Percentiles rank a stretch among this genome's conserved stretches.
Evolutionary conservation across 2,113 vertebrate genomes (phyloP).

Genomic region (Notothenia rossii): DNA sequence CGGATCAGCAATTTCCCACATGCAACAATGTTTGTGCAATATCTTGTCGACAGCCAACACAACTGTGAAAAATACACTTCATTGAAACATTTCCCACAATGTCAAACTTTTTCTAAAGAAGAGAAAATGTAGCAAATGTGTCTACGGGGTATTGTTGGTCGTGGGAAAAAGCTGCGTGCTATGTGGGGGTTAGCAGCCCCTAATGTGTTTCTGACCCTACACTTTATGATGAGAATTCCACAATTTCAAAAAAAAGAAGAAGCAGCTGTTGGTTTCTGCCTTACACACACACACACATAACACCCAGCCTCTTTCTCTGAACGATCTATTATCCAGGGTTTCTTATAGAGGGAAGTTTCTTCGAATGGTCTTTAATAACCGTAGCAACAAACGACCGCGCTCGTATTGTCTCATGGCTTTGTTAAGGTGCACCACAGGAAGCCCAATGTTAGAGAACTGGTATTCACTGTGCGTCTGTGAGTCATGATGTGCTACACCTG

Average conservation of each 20-base stretch:
- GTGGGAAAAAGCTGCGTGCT: constrained; percentile 54
- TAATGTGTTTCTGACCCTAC: constrained; percentile 27
- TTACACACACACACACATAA: constrained; percentile 7
- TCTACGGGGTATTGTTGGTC: constrained; percentile 37
- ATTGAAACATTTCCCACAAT: constrained; percentile 20
- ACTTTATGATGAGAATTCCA: constrained; percentile 56
- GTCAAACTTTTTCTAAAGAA: background rate
- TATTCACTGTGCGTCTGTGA: constrained; percentile 56
- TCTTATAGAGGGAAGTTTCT: constrained; percentile 37
- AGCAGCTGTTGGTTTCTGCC: constrained; percentile 52
- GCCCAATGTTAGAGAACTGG: constrained; percentile 54
- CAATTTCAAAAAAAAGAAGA: constrained; percentile 16
- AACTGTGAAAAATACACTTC: background rate
- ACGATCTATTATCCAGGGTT: constrained; percentile 15
- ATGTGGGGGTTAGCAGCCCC: constrained; percentile 32
- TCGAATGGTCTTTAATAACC: constrained; percentile 64
- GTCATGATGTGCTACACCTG: constrained; percentile 70
- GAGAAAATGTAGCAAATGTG: constrained; percentile 23
- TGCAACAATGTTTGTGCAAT: background rate
- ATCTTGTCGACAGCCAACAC: background rate
- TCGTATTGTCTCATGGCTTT: constrained; percentile 59
- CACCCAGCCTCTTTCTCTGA: constrained; percentile 37
- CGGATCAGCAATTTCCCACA: constrained; percentile 48
- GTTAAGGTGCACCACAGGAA: constrained; percentile 73
- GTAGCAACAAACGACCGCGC: constrained; percentile 69